Conservation (phyloP, 2,113 vertebrate species). For the Burhinus bistriatus region DNA sequence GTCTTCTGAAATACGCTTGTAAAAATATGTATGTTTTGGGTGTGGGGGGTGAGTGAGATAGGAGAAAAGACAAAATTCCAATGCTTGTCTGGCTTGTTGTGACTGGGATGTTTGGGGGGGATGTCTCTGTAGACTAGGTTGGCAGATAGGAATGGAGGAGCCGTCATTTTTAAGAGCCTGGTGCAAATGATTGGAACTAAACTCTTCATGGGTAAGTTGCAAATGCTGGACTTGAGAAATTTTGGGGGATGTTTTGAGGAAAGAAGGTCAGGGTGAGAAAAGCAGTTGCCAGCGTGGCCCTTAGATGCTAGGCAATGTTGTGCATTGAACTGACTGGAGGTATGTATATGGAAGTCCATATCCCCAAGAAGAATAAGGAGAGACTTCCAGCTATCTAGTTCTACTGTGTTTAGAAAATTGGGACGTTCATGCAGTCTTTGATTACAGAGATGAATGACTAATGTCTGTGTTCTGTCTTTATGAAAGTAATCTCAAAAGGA, state of each 20-base stretch:
- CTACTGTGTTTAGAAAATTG: background rate
- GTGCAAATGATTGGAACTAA: background rate
- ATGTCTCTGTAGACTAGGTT: background rate
- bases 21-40: background rate
- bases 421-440: background rate
- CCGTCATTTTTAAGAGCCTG: background rate
- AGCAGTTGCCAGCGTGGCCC: background rate
- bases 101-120: accelerated
- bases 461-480: background rate
- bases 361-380: background rate
- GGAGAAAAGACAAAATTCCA: background rate
- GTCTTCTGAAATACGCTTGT: background rate
- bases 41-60: background rate
- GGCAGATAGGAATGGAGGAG: background rate
- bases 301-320: background rate
- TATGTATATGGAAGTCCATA: background rate
- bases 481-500: background rate
- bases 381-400: background rate
- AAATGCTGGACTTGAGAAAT: background rate
- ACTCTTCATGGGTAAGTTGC: background rate
- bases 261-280: background rate
- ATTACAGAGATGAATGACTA: background rate
- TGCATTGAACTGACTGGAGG: background rate
- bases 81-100: background rate
- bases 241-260: background rate